Base-by-base conservation (phyloP, 2,888 invertebrate genomes). In the Cactoblastis cactorum region DNA sequence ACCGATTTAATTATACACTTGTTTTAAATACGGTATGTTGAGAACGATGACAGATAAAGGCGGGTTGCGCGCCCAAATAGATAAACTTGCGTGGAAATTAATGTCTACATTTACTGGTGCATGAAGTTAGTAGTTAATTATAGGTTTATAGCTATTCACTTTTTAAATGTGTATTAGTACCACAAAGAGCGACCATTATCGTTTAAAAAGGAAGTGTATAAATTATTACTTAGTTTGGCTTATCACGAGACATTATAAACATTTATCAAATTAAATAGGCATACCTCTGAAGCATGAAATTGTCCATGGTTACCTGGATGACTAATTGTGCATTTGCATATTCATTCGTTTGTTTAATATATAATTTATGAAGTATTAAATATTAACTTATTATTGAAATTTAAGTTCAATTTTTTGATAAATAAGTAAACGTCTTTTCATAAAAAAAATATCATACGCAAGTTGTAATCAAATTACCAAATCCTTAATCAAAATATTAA, bases 21-120 rank as follows among this genome's bases (percentile, higher is more conserved):
- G 65, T 85, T 75, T 72, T 71, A 68, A 64, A 65, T 68, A 73
- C 56, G 62, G 65, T 65, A 71, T 62, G 67, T 72, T 58, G 66
- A 74, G 74, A 84, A 86, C 78, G 85, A 88, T 88, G 86, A 89
- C 86, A 87, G 88, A 89, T 89, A 89, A 89, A 89, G 83, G 85
- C 87, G 83, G 83, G 78, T 77, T 84, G 87, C 79, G 83, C 77
- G 82, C 87, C 88, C 88, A 88, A 88, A 88, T 86, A 87, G 88
- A 88, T 88, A 89, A 86, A 88, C 80, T 88, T 86, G 88, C 87
- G 88, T 88, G 85, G 85, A 89, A 89, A 90, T 89, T 88, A 90
- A 89, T 89, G 90, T 87, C 85, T 87, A 85, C 84, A 89, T 89
- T 89, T 86, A 89, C 88, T 88, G 86, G 88, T 87, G 90, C 90